Percentiles rank a stretch among this genome's conserved stretches.
Conservation (phyloP, 37 sponge, comb jelly and placozoan genomes). For the Chondrilla cf. caribensis region DNA sequence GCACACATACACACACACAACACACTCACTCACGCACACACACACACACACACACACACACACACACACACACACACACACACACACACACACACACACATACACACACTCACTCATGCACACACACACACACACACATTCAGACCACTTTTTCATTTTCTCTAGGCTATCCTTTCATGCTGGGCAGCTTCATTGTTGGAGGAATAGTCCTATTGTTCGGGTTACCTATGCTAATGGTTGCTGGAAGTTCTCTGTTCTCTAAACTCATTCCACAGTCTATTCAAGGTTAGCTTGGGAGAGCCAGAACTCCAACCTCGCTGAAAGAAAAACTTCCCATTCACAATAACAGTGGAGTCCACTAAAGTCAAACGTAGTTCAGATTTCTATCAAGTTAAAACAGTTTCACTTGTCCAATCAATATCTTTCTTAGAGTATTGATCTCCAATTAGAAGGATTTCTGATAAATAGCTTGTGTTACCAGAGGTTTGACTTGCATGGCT, state of each 20-base stretch:
- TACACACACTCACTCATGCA: neutral
- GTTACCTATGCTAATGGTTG: conserved; percentile 60
- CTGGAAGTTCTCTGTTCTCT: conserved; percentile 70
- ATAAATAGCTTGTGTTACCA: too few species aligned
- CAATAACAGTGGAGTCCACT: too few species aligned
- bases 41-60: conserved; percentile 20
- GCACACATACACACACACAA: conserved; percentile 8
- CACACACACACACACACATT: neutral
- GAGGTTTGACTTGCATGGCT: too few species aligned
- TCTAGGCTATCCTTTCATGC: neutral
- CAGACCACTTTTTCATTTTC: neutral
- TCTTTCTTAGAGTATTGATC: too few species aligned
- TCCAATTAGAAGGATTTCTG: too few species aligned
- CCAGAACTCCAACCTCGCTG: too few species aligned
- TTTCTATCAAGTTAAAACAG: too few species aligned
- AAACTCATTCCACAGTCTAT: conserved; percentile 58
- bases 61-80: conserved; percentile 19
- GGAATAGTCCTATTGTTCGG: conserved; percentile 43
- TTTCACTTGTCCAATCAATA: too few species aligned
- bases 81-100: neutral
- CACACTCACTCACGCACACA: too few species aligned
- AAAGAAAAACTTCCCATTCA: too few species aligned
- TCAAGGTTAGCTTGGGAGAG: conserved; percentile 51
- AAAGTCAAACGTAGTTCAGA: too few species aligned
- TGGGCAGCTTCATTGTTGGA: conserved; percentile 44